phyloP scores from a whole-genome alignment of 2,113 vertebrate species.

The Sinocyclocheilus rhinocerous region DNA sequence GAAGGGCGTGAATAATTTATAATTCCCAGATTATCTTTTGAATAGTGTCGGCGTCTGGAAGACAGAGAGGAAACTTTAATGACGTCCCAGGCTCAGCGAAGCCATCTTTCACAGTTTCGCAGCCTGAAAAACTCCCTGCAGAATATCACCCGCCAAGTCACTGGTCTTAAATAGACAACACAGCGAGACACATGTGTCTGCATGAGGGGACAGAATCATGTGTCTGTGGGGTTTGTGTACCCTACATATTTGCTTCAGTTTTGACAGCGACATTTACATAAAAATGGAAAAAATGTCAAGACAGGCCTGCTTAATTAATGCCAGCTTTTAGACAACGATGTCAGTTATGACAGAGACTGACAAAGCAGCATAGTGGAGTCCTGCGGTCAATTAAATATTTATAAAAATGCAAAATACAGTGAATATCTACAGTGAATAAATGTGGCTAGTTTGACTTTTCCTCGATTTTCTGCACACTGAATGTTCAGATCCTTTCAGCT shows the following conservation, averaged over 20 bases:
- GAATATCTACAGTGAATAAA: neutral
- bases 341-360: conserved; percentile 42
- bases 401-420: conserved; percentile 11
- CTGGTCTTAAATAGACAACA: conserved; percentile 1
- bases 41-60: conserved; percentile 23
- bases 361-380: conserved; percentile 27
- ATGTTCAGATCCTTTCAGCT: neutral
- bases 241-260: neutral
- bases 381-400: conserved; percentile 32
- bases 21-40: conserved; percentile 39
- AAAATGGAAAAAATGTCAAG: conserved; percentile 17
- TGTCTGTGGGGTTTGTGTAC: conserved; percentile 12
- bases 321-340: conserved; percentile 17
- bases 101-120: conserved; percentile 37
- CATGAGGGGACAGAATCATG: neutral
- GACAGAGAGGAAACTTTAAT: conserved; percentile 33
- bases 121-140: conserved; percentile 3
- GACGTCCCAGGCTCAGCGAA: conserved; percentile 12
- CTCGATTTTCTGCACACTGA: neutral
- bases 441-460: neutral
- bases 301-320: conserved; percentile 40
- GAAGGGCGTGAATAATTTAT: conserved; percentile 40
- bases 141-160: neutral
- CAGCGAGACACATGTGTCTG: neutral
- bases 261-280: conserved; percentile 26